Percentiles rank a stretch among this genome's conserved stretches.
These are phyloP conservation scores for Penelope pileata DNA, from an alignment of 2,113 vertebrate genomes.

Conservation along the genomic window DNA sequence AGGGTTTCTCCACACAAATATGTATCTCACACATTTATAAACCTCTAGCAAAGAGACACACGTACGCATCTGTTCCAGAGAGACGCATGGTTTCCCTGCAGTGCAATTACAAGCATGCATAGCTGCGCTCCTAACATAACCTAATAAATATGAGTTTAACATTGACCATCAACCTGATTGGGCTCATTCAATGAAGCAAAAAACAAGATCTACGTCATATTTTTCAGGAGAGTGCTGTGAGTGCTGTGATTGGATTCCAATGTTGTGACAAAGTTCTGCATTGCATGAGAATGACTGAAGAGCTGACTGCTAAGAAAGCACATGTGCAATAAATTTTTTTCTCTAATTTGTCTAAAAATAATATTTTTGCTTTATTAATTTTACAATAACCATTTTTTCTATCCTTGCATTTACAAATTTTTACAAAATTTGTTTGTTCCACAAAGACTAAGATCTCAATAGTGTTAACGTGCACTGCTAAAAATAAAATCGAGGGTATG, in stretches of 20 bases:
- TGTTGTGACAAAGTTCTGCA: not conserved
- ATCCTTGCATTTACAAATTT: not conserved
- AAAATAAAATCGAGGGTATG: not conserved
- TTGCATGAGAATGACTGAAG: not conserved
- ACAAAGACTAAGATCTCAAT: not conserved
- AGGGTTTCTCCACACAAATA: not conserved
- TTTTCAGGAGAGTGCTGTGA: not conserved
- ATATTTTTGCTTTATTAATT: not conserved
- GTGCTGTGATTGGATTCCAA: not conserved
- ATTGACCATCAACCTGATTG: not conserved
- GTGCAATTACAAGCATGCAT: fast-evolving
- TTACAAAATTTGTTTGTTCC: not conserved
- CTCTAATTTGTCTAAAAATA: not conserved
- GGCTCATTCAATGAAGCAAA: not conserved
- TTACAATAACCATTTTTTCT: not conserved
- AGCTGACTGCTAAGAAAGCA: not conserved
- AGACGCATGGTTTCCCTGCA: not conserved
- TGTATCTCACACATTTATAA: fast-evolving
- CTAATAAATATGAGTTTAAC: not conserved
- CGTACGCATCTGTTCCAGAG: fast-evolving
- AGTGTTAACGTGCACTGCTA: fast-evolving
- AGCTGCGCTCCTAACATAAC: not conserved
- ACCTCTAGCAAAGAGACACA: not conserved
- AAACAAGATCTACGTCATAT: fast-evolving
- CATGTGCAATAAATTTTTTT: too few relatives aligned